Percentiles rank a stretch among this genome's conserved stretches.
These are phyloP conservation scores for Lutjanus argentimaculatus DNA, from an alignment of 2,797 vertebrate species.

Conservation along the genomic window DNA sequence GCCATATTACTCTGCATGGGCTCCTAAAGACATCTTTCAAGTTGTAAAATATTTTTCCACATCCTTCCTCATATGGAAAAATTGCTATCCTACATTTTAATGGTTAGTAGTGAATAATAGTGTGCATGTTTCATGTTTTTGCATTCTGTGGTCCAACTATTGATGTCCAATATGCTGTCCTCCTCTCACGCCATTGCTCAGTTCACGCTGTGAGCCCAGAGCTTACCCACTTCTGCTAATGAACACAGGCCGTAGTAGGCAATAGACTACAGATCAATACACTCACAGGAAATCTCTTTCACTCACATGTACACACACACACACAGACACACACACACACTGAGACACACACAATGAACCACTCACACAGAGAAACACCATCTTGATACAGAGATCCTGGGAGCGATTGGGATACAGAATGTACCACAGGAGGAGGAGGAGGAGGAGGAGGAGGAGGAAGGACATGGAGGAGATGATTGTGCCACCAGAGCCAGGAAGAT, in stretches of 20 bases:
- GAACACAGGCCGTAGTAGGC: conserved; percentile 66
- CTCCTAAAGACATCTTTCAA: neutral
- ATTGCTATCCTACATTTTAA: neutral
- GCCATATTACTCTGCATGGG: no score
- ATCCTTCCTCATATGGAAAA: neutral
- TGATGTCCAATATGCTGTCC: conserved; percentile 53
- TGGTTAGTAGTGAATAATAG: neutral
- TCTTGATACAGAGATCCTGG: conserved; percentile 54
- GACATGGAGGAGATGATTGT: conserved; percentile 70
- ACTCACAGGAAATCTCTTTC: conserved; percentile 65
- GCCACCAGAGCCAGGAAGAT: conserved; percentile 80
- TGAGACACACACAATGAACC: conserved; percentile 19
- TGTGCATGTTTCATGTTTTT: conserved; percentile 2
- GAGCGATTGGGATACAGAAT: conserved; percentile 54
- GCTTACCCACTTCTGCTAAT: conserved; percentile 70
- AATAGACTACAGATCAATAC: conserved; percentile 74
- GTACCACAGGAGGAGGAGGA: conserved; percentile 48
- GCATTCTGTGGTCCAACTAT: conserved; percentile 24
- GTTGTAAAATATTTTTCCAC: neutral
- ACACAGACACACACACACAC: conserved; percentile 19
- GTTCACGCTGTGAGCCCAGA: conserved; percentile 56
- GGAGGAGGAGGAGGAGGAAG: conserved; percentile 54
- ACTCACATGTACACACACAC: conserved; percentile 42
- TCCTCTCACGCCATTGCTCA: conserved; percentile 23
- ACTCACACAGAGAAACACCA: conserved; percentile 40